phyloP scores from a whole-genome alignment of 2,888 invertebrate species.

The Polietes domitor region DNA sequence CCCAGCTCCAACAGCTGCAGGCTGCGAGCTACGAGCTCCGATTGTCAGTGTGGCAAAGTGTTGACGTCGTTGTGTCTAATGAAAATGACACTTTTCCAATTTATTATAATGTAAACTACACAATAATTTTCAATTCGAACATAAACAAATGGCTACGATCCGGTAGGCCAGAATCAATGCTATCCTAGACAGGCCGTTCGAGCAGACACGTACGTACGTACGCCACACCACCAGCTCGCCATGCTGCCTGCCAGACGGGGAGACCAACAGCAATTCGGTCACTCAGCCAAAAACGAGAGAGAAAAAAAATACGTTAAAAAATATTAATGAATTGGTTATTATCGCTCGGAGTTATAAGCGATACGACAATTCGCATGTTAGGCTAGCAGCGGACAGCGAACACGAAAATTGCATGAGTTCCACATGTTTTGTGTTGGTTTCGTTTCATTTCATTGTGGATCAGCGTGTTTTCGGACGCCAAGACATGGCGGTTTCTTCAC shows the following conservation, averaged over 20 bases:
- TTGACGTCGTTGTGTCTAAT: slow-evolving; percentile 62
- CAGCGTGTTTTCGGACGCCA: slow-evolving; percentile 4
- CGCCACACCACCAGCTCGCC: neutral
- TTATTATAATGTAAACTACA: slow-evolving; percentile 27
- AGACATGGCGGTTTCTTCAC: slow-evolving; percentile 9
- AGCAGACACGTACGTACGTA: neutral
- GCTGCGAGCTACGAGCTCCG: neutral
- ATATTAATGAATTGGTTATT: slow-evolving; percentile 65
- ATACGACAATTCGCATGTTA: slow-evolving; percentile 27
- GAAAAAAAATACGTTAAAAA: slow-evolving; percentile 43
- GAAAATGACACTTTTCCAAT: slow-evolving; percentile 58
- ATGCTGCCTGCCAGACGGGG: neutral
- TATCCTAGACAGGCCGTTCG: neutral
- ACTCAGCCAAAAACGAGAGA: slow-evolving; percentile 30
- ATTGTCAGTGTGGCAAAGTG: slow-evolving; percentile 35
- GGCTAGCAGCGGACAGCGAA: slow-evolving; percentile 1
- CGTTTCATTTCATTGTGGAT: neutral
- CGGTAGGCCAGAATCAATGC: neutral
- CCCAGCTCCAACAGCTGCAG: slow-evolving; percentile 53
- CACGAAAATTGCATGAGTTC: slow-evolving; percentile 44
- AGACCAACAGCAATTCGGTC: slow-evolving; percentile 28
- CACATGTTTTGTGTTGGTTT: slow-evolving; percentile 30
- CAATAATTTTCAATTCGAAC: slow-evolving; percentile 14
- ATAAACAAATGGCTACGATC: slow-evolving; percentile 8
- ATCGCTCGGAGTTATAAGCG: slow-evolving; percentile 31